phyloP scores from a whole-genome alignment of 2,888 invertebrate genomes.

The Macroteleia sp. region DNA sequence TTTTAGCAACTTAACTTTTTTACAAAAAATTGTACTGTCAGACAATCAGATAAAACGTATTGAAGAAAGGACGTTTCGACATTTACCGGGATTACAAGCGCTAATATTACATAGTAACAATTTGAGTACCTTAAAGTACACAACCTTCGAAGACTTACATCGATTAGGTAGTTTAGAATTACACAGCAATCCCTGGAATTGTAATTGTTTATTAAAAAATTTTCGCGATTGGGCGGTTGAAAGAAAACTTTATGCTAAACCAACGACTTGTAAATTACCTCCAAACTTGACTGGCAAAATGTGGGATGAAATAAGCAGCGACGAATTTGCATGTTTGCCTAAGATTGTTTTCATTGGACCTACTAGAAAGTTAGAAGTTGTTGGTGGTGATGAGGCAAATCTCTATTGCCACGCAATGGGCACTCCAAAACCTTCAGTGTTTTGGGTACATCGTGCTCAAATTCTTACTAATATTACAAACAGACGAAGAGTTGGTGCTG shows the following conservation, averaged over 20 bases:
- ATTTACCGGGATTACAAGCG: slow-evolving; percentile 88
- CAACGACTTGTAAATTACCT: slow-evolving; percentile 90
- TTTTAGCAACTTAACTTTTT: slow-evolving; percentile 89
- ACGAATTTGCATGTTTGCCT: slow-evolving; percentile 93
- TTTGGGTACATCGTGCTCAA: slow-evolving; percentile 79
- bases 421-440: slow-evolving; percentile 90
- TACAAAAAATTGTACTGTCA: slow-evolving; percentile 91
- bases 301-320: slow-evolving; percentile 89
- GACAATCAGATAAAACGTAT: slow-evolving; percentile 90
- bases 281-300: slow-evolving; percentile 87
- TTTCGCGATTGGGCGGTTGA: slow-evolving; percentile 91
- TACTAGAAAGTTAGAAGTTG: slow-evolving; percentile 86
- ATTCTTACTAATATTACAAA: slow-evolving; percentile 71
- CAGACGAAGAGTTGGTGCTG: slow-evolving; percentile 81
- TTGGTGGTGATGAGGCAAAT: slow-evolving; percentile 87
- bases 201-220: slow-evolving; percentile 92
- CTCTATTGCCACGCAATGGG: slow-evolving; percentile 90
- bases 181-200: slow-evolving; percentile 93
- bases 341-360: slow-evolving; percentile 85
- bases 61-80: slow-evolving; percentile 89
- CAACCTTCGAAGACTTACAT: slow-evolving; percentile 87
- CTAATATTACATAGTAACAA: slow-evolving; percentile 90
- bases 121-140: slow-evolving; percentile 88
- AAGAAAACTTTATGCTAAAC: slow-evolving; percentile 89
- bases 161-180: slow-evolving; percentile 90